A percentile compares a stretch with the other conserved stretches of the same genome.
Evolutionary conservation across 2,113 vertebrate genomes (phyloP).

Genomic region (Etheostoma cragini): DNA sequence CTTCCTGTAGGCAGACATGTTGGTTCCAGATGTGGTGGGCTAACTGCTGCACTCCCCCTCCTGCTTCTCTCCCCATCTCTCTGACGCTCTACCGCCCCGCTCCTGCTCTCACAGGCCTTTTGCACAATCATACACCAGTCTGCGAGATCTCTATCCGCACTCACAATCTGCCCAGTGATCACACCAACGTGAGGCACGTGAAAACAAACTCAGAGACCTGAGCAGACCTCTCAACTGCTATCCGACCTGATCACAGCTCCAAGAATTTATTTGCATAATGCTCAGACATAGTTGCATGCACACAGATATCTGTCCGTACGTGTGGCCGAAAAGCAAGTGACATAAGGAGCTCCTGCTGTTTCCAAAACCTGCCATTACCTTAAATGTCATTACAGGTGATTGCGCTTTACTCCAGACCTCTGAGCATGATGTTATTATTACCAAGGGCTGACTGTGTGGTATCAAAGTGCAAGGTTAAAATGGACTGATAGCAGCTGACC

Average conservation of each 20-base stretch:
- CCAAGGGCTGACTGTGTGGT: conserved; percentile 66
- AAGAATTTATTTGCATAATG: conserved; percentile 66
- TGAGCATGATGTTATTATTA: conserved; percentile 71
- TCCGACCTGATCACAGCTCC: conserved; percentile 56
- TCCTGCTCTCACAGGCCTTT: conserved; percentile 62
- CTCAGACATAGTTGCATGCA: conserved; percentile 57
- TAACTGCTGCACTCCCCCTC: conserved; percentile 51
- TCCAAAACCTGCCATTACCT: conserved; percentile 65
- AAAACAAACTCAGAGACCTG: conserved; percentile 72
- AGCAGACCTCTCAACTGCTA: conserved; percentile 61
- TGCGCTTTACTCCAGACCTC: conserved; percentile 63
- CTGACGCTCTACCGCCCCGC: conserved; percentile 58
- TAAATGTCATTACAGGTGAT: conserved; percentile 70
- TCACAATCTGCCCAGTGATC: conserved; percentile 71
- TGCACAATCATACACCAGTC: conserved; percentile 68
- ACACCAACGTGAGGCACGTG: conserved; percentile 53
- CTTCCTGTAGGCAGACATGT: conserved; percentile 92
- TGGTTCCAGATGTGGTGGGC: conserved; percentile 92
- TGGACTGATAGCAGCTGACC: conserved; percentile 18
- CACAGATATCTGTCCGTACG: conserved; percentile 58
- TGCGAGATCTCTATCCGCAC: conserved; percentile 75
- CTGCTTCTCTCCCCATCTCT: conserved; percentile 72
- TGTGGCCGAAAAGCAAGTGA: conserved; percentile 69
- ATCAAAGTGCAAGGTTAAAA: conserved; percentile 28
- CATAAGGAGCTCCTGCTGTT: conserved; percentile 54